Conservation (phyloP, 2,888 invertebrate species). For the Pterostichus niger region DNA sequence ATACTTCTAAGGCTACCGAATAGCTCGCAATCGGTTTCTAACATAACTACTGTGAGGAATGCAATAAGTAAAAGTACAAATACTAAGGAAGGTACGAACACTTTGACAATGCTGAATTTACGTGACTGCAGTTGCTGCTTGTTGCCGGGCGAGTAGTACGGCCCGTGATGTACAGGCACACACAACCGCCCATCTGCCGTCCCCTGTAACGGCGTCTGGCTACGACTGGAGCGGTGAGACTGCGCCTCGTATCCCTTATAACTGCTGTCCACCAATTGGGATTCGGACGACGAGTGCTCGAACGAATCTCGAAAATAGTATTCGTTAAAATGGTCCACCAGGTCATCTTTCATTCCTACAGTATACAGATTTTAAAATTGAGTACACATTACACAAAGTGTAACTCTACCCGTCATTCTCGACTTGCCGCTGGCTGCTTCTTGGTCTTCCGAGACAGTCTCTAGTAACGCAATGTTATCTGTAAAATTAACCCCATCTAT, state of each 20-base stretch:
- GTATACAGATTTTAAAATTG: constrained; percentile 11
- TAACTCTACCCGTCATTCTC: constrained; percentile 74
- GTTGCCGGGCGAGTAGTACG: constrained; percentile 69
- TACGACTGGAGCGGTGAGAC: constrained; percentile 78
- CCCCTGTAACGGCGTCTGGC: constrained; percentile 77
- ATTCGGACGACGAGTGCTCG: constrained; percentile 90
- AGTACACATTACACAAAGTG: constrained; percentile 21
- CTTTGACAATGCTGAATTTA: constrained; percentile 83
- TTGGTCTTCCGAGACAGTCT: constrained; percentile 86
- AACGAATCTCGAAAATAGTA: constrained; percentile 88
- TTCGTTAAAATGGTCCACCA: constrained; percentile 79
- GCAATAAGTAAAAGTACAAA: constrained; percentile 86
- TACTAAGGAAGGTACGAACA: constrained; percentile 88
- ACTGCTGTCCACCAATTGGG: constrained; percentile 81
- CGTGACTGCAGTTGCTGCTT: constrained; percentile 75
- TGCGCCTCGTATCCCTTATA: constrained; percentile 74
- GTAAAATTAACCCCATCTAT: constrained; percentile 74
- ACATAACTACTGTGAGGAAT: constrained; percentile 84
- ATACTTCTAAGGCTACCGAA: constrained; percentile 85
- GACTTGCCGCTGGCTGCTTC: constrained; percentile 76
- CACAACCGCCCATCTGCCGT: constrained; percentile 75
- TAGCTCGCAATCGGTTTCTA: constrained; percentile 89
- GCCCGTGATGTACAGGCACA: constrained; percentile 73
- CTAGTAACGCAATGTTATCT: constrained; percentile 79
- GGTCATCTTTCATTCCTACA: constrained; percentile 76